These are phyloP conservation scores for Panzeria rudis DNA, from an alignment of 2,888 invertebrate species.

Conservation along the genomic window DNA sequence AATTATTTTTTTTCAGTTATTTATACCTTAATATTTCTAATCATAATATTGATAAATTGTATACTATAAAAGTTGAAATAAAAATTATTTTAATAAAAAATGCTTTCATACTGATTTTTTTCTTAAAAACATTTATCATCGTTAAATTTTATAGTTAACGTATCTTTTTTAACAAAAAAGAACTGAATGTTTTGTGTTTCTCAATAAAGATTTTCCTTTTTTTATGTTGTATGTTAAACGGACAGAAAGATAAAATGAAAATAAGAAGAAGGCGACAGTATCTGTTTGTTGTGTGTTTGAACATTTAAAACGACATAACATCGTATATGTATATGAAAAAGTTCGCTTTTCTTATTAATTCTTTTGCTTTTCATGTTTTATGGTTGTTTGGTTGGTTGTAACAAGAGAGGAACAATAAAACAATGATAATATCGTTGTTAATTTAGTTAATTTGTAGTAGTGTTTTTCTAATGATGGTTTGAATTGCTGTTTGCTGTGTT, in stretches of 20 bases:
- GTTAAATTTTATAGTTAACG: slow-evolving; percentile 62
- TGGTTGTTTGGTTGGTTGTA: slow-evolving; percentile 40
- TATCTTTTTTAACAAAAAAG: slow-evolving; percentile 40
- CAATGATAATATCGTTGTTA: slow-evolving; percentile 71
- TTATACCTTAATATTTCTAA: slow-evolving; percentile 68
- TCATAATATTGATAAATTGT: slow-evolving; percentile 68
- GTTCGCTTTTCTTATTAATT: slow-evolving; percentile 47
- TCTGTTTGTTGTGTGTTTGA: slow-evolving; percentile 55
- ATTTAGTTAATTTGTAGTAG: slow-evolving; percentile 57
- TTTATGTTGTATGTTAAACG: slow-evolving; percentile 61
- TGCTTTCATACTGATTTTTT: slow-evolving; percentile 68
- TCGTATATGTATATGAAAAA: slow-evolving; percentile 55
- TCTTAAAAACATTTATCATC: slow-evolving; percentile 59
- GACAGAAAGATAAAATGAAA: slow-evolving; percentile 44
- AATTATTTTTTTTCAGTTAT: slow-evolving; percentile 49
- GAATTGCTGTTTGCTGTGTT: slow-evolving; percentile 48
- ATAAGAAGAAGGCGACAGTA: slow-evolving; percentile 50
- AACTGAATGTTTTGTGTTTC: slow-evolving; percentile 56
- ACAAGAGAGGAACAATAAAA: slow-evolving; percentile 71
- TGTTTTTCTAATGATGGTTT: slow-evolving; percentile 52
- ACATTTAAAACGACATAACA: slow-evolving; percentile 66
- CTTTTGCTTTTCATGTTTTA: slow-evolving; percentile 26
- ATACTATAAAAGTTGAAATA: slow-evolving; percentile 67
- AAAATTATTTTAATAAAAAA: slow-evolving; percentile 62
- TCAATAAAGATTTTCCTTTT: slow-evolving; percentile 22